phyloP scores from a whole-genome alignment of 2,797 vertebrate species.

The Denticeps clupeoides region DNA sequence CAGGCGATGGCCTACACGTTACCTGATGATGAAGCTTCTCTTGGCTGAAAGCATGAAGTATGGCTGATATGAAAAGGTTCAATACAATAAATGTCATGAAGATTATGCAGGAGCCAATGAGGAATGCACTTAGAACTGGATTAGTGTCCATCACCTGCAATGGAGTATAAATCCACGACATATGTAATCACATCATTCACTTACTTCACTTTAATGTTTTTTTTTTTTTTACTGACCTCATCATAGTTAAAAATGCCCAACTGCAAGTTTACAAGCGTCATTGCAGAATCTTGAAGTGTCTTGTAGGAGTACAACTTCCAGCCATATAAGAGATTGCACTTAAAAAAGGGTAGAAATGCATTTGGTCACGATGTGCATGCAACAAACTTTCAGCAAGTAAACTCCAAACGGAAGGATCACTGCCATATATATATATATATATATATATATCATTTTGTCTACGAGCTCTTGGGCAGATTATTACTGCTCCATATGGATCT shows the following conservation, averaged over 20 bases:
- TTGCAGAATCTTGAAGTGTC: constrained; percentile 74
- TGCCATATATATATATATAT: too few species aligned
- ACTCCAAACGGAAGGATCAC: too few species aligned
- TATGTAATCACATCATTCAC: background rate
- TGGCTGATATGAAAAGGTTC: constrained; percentile 93
- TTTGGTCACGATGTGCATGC: constrained; percentile 10
- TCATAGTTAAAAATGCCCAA: constrained; percentile 93
- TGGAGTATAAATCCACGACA: background rate
- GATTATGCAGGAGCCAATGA: constrained; percentile 88
- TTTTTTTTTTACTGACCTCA: constrained; percentile 58
- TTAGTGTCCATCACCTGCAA: constrained; percentile 81
- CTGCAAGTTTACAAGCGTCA: constrained; percentile 87
- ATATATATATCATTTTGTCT: too few species aligned
- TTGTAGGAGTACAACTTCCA: constrained; percentile 88
- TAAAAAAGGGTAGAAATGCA: constrained; percentile 14
- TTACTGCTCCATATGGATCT: too few species aligned
- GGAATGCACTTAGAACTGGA: constrained; percentile 78
- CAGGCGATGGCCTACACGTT: too few species aligned
- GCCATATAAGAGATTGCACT: constrained; percentile 88
- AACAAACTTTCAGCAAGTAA: too few species aligned
- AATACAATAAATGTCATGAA: constrained; percentile 95
- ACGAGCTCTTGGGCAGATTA: too few species aligned
- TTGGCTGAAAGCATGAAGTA: constrained; percentile 87
- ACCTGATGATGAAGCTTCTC: constrained; percentile 87
- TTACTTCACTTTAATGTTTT: background rate